Percentiles rank a stretch among this genome's conserved stretches.
Evolutionary conservation across 1,140 invertebrate genomes (phyloP).

Genomic region (Limonius californicus): DNA sequence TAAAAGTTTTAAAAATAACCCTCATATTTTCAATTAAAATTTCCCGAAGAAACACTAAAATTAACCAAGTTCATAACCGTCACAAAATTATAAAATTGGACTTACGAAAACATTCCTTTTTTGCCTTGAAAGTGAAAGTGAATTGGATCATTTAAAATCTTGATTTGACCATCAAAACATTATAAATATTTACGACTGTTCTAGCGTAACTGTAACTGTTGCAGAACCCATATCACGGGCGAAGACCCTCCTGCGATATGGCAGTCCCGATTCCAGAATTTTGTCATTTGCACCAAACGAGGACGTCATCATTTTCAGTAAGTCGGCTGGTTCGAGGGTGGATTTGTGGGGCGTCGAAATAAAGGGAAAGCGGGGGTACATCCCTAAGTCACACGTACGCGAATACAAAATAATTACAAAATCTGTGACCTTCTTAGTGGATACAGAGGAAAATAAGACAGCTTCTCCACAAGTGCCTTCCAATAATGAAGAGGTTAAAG

Average conservation of each 20-base stretch:
- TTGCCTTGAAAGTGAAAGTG: conserved; percentile 25
- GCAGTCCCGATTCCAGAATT: conserved; percentile 53
- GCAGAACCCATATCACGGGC: conserved; percentile 63
- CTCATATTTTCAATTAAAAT: too few species aligned
- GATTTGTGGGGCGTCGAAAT: conserved; percentile 72
- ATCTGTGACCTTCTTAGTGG: conserved; percentile 47
- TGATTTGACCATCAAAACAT: background rate
- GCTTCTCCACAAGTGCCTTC: conserved; percentile 29
- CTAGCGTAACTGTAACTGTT: conserved; percentile 41
- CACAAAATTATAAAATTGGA: background rate
- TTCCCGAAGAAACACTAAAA: too few species aligned
- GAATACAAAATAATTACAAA: conserved; percentile 51
- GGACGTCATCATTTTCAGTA: conserved; percentile 66
- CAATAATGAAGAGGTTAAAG: conserved; percentile 18
- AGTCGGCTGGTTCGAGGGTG: conserved; percentile 60
- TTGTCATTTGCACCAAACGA: conserved; percentile 61
- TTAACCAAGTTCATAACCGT: too few species aligned
- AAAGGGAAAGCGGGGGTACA: conserved; percentile 66
- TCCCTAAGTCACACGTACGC: conserved; percentile 50
- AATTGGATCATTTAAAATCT: conserved; percentile 18
- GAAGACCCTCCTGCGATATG: conserved; percentile 57
- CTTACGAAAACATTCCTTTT: conserved; percentile 18
- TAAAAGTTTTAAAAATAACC: too few species aligned
- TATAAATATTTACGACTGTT: too few species aligned
- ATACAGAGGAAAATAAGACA: conserved; percentile 45